phyloP scores from a whole-genome alignment of 2,888 invertebrate species.

The Acanthosoma haemorrhoidale region DNA sequence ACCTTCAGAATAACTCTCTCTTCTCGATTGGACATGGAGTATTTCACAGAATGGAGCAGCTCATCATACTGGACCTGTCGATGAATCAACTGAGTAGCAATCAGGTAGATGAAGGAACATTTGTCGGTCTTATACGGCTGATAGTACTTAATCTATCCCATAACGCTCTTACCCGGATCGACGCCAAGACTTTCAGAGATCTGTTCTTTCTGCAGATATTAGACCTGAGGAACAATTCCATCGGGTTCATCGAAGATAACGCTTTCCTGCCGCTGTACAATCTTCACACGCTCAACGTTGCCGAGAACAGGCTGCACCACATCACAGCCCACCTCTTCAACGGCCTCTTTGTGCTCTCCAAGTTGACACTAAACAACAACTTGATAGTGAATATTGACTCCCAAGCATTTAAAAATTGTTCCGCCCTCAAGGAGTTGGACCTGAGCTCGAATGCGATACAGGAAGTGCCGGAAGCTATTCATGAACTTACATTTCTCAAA shows the following conservation, averaged over 20 bases:
- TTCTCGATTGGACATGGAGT: conserved; percentile 75
- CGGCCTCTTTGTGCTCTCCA: conserved; percentile 74
- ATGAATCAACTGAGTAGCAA: conserved; percentile 79
- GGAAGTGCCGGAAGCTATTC: conserved; percentile 75
- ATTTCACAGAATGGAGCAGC: conserved; percentile 76
- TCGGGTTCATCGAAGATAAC: conserved; percentile 82
- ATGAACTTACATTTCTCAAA: conserved; percentile 74
- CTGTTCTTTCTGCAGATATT: conserved; percentile 79
- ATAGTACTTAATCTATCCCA: conserved; percentile 80
- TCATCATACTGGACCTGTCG: conserved; percentile 76
- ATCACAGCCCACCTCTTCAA: conserved; percentile 77
- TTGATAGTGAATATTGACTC: conserved; percentile 70
- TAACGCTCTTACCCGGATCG: conserved; percentile 77
- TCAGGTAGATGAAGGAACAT: conserved; percentile 78
- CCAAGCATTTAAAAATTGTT: conserved; percentile 80
- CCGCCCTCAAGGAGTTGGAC: conserved; percentile 81
- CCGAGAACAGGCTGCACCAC: conserved; percentile 77
- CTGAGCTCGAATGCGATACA: conserved; percentile 78
- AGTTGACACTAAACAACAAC: conserved; percentile 80
- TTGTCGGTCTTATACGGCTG: conserved; percentile 74
- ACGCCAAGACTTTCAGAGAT: conserved; percentile 79
- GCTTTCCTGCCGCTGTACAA: conserved; percentile 83
- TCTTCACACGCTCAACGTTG: conserved; percentile 80
- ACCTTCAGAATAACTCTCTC: conserved; percentile 78
- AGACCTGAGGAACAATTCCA: conserved; percentile 78